Evolutionary conservation across 2,113 vertebrate genomes (phyloP), one percentile per base, ranked within the genome.

Genomic region (Pygoscelis antarcticus): DNA sequence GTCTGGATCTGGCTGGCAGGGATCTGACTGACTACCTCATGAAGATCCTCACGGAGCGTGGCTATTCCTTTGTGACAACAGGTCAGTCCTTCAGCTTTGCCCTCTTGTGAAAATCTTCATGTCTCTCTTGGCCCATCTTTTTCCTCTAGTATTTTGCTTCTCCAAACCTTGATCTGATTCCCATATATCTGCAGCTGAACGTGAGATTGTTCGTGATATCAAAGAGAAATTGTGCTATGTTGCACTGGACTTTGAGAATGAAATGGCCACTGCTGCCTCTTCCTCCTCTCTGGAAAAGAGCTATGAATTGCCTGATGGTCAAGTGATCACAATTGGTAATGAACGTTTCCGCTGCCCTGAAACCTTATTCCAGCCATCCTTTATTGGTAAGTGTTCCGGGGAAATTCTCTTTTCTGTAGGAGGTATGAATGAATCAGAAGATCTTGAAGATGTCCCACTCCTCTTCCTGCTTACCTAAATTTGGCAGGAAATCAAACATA

Each of bases 21-120:
- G 99, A 99, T 98, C 99, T 99, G 95, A 99, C 99, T 75, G 99
- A 99, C 98, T 99, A 99, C 98, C 99, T 99, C 97, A 99, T 99
- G 99, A 99, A 99, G 98, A 99, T 99, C 98, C 98, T 99, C 92
- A 99, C 99, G 0, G 99, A 99, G 94, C 99, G 99, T 71, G 99
- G 99, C 90, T 99, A 99, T 94, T 99, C 99, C 84, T 99, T 99
- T 83, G 99, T 99, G 90, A 99, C 99, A 87, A 99, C 99, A 8
- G 99, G 99, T 99, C 94, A 97, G 98, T 90, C 61, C 79, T 79
- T 54, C 47, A 58, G 25, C 47, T 78, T 85, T 69, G 57, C 42
- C 46, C 46, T 72, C 1, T 26, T 66, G n/a, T 74, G 38, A 58
- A 84, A 76, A 40, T 60, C 26, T n/a, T 77, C 25, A 7, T 27